These are phyloP conservation scores for Pipra filicauda DNA, from an alignment of 2,113 vertebrate genomes.

Conservation along the genomic window DNA sequence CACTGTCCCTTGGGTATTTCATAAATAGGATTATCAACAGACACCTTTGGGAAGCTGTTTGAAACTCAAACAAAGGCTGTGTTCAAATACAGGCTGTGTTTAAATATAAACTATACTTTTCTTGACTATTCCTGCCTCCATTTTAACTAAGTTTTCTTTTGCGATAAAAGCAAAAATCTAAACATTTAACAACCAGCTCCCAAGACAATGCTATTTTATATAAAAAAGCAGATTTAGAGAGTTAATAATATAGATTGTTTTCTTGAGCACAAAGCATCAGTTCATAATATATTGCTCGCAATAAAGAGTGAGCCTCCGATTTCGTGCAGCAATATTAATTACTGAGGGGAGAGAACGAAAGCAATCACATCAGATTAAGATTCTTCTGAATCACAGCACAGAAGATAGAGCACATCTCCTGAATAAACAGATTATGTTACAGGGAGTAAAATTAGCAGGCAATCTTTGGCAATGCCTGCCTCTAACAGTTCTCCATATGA, in stretches of 20 bases:
- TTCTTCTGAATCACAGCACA: constrained; percentile 40
- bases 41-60: neutral
- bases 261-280: constrained; percentile 9
- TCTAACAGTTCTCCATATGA: neutral
- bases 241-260: constrained; percentile 23
- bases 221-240: neutral
- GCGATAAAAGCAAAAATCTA: neutral
- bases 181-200: neutral
- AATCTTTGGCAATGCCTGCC: constrained; percentile 7
- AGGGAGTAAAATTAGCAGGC: neutral
- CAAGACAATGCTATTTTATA: neutral
- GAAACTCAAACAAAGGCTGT: neutral
- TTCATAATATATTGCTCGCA: constrained; percentile 55
- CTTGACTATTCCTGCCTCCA: neutral
- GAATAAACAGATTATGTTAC: constrained; percentile 38
- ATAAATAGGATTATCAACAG: neutral
- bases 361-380: constrained; percentile 44
- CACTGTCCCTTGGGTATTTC: neutral
- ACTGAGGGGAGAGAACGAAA: constrained; percentile 45
- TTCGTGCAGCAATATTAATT: constrained; percentile 61
- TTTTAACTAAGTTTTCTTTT: neutral
- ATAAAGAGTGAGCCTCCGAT: constrained; percentile 45
- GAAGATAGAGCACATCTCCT: constrained; percentile 22
- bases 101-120: neutral
- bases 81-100: neutral